Base-by-base conservation (phyloP, 1,140 invertebrate species). In the Habropoda laboriosa region DNA sequence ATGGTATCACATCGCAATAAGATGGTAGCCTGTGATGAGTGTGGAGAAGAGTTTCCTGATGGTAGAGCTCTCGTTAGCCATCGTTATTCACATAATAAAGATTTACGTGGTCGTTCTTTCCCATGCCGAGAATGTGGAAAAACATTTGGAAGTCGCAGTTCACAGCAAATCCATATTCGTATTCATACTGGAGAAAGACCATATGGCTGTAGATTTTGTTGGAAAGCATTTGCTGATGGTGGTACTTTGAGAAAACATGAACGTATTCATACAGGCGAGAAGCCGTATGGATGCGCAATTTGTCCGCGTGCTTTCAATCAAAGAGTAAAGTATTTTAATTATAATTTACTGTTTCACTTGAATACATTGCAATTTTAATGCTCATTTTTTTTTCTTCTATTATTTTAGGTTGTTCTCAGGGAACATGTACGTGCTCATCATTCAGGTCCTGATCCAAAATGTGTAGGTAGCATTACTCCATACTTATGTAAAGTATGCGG, bases 191-290 rank as follows among this genome's bases (percentile, higher is more conserved):
- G 97, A 4, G 95, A 96, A 87, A 94, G 96, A 53, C 96, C 98
- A 0, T 99, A 99, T 90, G 97, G 96, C 7, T 99, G 99, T 91
- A 95, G 96, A n/a, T 99, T 98, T 91, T 99, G 99, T 92, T 99
- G 98, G 94, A 99, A 99, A 91, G 97, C 98, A 32, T 99, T 99
- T 90, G 99, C 99, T 0, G 99, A 99, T 85, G 98, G 98, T 47
- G 99, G 98, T 8, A 99, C 99, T 64, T 93, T 99, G 53, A 95
- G 98, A 16, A 97, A 99, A 88, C 99, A 99, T 92, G 99, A 99
- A 89, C 95, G 99, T 77, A 99, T 99, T 55, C 99, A 99, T 89
- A 99, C 98, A 0, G 97, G 97, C 16, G 97, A 98, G 88, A 99
- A 99, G 92, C 98, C 98, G 21, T 99, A 98, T 92, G 96, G 96